phyloP scores from a whole-genome alignment of 2,797 vertebrate species.

The Parauchenoglanis punctatus region DNA sequence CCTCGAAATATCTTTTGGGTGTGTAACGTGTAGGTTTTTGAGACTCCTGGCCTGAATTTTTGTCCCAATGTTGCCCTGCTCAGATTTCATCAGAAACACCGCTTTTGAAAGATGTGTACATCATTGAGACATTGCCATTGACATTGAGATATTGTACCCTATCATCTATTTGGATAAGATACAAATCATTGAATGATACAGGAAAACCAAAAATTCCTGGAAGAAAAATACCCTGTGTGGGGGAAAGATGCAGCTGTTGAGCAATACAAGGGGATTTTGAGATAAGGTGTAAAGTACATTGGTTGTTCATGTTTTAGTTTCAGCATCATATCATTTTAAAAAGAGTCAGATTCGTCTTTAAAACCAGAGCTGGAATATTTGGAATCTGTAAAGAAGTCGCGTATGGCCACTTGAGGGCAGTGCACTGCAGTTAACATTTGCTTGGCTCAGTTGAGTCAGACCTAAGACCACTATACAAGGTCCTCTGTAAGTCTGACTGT shows the following conservation, averaged over 20 bases:
- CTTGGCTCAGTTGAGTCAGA: neutral
- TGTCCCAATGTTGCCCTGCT: neutral
- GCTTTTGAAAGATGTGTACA: neutral
- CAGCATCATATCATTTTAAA: neutral
- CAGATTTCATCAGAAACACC: neutral
- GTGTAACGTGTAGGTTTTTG: neutral
- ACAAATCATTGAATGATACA: neutral
- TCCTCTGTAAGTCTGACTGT: neutral
- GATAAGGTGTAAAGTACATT: neutral
- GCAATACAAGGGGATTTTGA: neutral
- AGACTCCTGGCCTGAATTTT: neutral
- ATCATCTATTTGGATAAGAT: neutral
- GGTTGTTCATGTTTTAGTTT: neutral
- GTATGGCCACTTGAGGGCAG: constrained; percentile 7
- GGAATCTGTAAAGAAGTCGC: neutral
- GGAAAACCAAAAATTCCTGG: neutral
- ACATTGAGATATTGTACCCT: neutral
- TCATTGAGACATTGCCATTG: neutral
- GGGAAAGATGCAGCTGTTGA: neutral
- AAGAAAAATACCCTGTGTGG: neutral
- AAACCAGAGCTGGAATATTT: neutral
- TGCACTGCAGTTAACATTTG: neutral
- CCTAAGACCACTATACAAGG: neutral
- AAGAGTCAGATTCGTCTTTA: neutral
- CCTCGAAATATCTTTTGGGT: neutral